A percentile compares a stretch with the other conserved stretches of the same genome.
Evolutionary conservation across 2,797 vertebrate genomes (phyloP).

Genomic region (Simalia tracyae): DNA sequence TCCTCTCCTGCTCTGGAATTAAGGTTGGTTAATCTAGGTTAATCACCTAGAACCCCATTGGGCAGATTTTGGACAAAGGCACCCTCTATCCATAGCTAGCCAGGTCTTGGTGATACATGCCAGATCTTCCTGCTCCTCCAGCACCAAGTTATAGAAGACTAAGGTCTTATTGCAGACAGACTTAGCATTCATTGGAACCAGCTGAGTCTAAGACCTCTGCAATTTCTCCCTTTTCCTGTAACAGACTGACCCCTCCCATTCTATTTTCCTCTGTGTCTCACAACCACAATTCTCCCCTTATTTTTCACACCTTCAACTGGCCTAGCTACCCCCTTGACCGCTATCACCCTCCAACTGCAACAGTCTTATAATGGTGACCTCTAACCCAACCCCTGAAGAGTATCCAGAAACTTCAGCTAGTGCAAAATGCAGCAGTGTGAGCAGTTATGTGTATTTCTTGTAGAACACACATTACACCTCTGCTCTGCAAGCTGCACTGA

Average conservation of each 20-base stretch:
- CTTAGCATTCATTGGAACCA: background rate
- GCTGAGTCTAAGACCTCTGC: background rate
- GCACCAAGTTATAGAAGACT: background rate
- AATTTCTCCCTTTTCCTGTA: background rate
- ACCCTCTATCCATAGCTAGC: background rate
- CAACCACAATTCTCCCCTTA: background rate
- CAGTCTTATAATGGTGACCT: background rate
- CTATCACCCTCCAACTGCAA: background rate
- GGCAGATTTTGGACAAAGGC: background rate
- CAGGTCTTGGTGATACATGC: background rate
- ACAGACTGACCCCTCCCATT: background rate
- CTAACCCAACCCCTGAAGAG: background rate
- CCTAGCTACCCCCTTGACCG: background rate
- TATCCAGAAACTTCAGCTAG: too few relatives aligned
- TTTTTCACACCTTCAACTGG: background rate
- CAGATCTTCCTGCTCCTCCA: background rate
- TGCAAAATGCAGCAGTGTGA: too few relatives aligned
- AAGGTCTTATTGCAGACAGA: background rate
- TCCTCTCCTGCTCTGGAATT: background rate
- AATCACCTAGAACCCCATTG: background rate
- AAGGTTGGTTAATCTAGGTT: background rate
- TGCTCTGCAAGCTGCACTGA: too few relatives aligned
- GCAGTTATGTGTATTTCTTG: too few relatives aligned
- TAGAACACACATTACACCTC: too few relatives aligned
- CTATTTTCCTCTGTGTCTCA: background rate